Base-by-base conservation (phyloP, 2,888 invertebrate species). In the Pachycephus smyrnensis region DNA sequence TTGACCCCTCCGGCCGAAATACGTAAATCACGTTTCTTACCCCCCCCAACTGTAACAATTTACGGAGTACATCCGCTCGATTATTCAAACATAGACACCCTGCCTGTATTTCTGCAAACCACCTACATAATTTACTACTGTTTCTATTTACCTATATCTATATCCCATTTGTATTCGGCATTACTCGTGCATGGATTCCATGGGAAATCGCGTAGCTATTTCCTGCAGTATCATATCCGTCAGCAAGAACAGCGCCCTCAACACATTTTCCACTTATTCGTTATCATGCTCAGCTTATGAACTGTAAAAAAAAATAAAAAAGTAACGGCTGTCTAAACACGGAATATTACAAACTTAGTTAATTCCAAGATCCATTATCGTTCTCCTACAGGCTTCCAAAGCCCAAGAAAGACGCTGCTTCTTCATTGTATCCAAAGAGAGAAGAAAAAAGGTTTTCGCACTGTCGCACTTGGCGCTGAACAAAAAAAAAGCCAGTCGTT, bases 191-290 rank as follows among this genome's bases (percentile, higher is more conserved):
- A 86, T 82, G 86, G 83, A 88, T 86, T 84, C 85, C 82, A 84
- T 87, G 84, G 87, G 88, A 87, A 88, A 88, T 89, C 89, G 84
- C 86, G 82, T 86, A 83, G 86, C 88, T 87, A 89, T 89, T 89
- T 89, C 89, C 89, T 87, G 86, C 84, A 86, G 87, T 88, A 88
- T 86, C 89, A 86, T 88, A 89, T 89, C 89, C 89, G 88, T 88
- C 88, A 86, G 81, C 55, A 55, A 55, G 77, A 32, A 11, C 76
- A 15, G 71, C 30, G 30, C 36, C 12, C 55, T 40, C 23, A 9
- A 55, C 9, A 23, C 9, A 55, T 55, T 55, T 55, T 55, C 55
- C 9, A 23, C 23, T 55, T 23, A 55, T 55, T 9, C 23, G 23
- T 23, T 6, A 23, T 55, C 4, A 9, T 6, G 23, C 55, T 23